Conservation (phyloP, 2,888 invertebrate species). For the Eupsilia transversa region DNA sequence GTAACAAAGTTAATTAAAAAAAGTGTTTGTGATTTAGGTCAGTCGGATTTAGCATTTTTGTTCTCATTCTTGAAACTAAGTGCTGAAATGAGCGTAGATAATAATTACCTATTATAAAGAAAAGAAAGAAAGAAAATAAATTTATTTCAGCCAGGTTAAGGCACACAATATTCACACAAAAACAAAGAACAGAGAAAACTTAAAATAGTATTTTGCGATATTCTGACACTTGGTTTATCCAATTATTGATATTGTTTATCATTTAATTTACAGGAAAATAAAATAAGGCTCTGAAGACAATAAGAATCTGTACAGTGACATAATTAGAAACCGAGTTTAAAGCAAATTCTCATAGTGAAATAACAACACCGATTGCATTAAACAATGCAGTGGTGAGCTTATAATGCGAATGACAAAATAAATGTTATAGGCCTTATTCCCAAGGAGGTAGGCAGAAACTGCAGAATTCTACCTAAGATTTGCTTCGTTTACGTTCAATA, state of each 20-base stretch:
- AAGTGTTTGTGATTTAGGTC: conserved; percentile 24
- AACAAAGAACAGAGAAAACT: too few relatives aligned
- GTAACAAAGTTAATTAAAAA: conserved; percentile 29
- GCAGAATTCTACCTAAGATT: too few relatives aligned
- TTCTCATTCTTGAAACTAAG: not conserved
- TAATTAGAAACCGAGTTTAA: not conserved
- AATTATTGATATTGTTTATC: not conserved
- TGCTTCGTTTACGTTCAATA: too few relatives aligned
- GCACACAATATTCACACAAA: too few relatives aligned
- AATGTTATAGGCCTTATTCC: too few relatives aligned
- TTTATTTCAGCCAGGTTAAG: too few relatives aligned
- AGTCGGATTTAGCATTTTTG: not conserved
- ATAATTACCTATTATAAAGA: too few relatives aligned
- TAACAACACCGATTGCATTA: not conserved
- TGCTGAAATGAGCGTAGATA: not conserved
- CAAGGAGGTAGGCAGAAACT: too few relatives aligned
- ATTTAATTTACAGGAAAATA: not conserved
- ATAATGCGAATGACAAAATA: not conserved
- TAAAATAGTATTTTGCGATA: too few relatives aligned
- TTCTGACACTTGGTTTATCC: not conserved
- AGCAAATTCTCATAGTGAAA: not conserved
- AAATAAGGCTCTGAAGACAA: not conserved
- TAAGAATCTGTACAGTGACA: not conserved
- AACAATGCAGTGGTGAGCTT: not conserved
- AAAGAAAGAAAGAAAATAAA: too few relatives aligned